A percentile compares a stretch with the other conserved stretches of the same genome.
phyloP scores from a whole-genome alignment of 2,888 invertebrate genomes.

The Aricia artaxerxes region DNA sequence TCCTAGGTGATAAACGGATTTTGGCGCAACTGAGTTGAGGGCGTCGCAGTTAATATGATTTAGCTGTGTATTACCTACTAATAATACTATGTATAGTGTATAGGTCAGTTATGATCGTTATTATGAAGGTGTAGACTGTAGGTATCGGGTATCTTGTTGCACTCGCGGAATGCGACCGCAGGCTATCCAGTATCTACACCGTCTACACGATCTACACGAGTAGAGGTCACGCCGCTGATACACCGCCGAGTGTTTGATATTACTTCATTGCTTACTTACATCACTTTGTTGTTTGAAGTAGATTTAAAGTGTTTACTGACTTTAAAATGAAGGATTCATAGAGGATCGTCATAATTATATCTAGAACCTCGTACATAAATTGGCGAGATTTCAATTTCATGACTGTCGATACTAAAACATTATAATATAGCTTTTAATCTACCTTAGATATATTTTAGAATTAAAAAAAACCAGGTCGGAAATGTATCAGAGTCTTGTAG shows the following conservation, averaged over 20 bases:
- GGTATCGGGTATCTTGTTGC: constrained; percentile 39
- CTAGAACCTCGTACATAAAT: too few species aligned
- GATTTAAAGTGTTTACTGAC: background rate
- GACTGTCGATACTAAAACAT: too few species aligned
- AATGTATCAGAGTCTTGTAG: background rate
- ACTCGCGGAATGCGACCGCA: constrained; percentile 49
- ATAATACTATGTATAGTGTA: too few species aligned
- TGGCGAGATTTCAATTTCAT: too few species aligned
- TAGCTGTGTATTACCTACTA: too few species aligned
- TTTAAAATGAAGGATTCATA: background rate
- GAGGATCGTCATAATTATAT: too few species aligned
- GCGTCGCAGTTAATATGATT: too few species aligned
- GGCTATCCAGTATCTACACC: constrained; percentile 42
- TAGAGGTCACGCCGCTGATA: background rate
- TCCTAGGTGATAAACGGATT: too few species aligned
- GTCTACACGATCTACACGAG: constrained; percentile 40
- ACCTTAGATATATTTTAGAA: background rate
- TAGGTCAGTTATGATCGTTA: too few species aligned
- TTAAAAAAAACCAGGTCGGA: background rate
- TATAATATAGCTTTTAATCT: too few species aligned
- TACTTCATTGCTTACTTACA: background rate
- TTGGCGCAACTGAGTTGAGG: too few species aligned
- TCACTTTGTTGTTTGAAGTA: background rate
- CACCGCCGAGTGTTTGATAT: background rate
- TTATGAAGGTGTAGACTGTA: too few species aligned